Percentiles rank a stretch among this genome's conserved stretches.
phyloP scores from a whole-genome alignment of 1,140 invertebrate genomes.

The Ditylenchus dipsaci region DNA sequence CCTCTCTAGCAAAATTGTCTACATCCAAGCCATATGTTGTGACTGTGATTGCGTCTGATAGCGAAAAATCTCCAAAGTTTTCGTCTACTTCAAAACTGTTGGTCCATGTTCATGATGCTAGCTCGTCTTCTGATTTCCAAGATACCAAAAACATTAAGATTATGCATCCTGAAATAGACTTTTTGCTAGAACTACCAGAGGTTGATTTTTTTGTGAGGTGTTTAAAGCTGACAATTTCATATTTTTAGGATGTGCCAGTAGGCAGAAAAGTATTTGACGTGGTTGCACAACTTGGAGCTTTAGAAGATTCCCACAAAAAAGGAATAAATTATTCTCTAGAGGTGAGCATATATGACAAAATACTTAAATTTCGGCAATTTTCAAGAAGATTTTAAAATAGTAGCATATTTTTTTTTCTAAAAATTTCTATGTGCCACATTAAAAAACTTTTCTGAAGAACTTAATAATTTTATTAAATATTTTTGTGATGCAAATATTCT shows the following conservation, averaged over 20 bases:
- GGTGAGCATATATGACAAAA: no score
- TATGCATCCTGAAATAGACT: conserved; percentile 10
- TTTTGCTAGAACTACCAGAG: conserved; percentile 14
- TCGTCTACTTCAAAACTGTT: conserved; percentile 11
- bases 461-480: no score
- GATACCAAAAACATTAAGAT: conserved; percentile 6
- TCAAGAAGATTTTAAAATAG: no score
- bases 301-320: not conserved
- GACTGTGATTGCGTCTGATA: conserved; percentile 12
- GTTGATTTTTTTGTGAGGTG: conserved; percentile 9
- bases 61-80: conserved; percentile 5
- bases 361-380: no score
- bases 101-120: conserved; percentile 16
- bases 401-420: no score
- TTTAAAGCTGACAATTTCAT: not conserved
- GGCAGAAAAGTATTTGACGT: conserved; percentile 4
- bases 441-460: no score
- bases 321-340: not conserved
- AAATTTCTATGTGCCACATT: no score
- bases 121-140: conserved; percentile 5
- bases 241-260: conserved; percentile 18
- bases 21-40: conserved; percentile 3
- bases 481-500: no score
- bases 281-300: not conserved
- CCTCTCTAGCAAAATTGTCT: conserved; percentile 4